These are phyloP conservation scores for Lacerta agilis DNA, from an alignment of 2,797 vertebrate species.

Conservation along the genomic window DNA sequence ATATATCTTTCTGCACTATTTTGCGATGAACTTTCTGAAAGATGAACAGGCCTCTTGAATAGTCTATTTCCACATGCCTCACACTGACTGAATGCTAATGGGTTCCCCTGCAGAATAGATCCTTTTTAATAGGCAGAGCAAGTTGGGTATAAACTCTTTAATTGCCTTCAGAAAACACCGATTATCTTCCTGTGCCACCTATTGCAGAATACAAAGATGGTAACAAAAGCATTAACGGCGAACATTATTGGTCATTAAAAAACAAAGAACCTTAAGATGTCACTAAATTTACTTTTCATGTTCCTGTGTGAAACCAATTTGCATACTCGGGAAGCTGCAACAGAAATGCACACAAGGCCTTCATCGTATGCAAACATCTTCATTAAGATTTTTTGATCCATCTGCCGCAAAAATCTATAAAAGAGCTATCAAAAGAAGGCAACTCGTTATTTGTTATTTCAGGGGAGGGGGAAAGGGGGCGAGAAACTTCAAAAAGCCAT, in stretches of 20 bases:
- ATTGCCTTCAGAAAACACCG: constrained; percentile 67
- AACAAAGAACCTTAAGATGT: constrained; percentile 67
- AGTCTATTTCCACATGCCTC: constrained; percentile 64
- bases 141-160: constrained; percentile 69
- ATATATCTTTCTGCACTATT: constrained; percentile 51
- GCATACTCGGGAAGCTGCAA: constrained; percentile 38
- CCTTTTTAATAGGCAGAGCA: constrained; percentile 66
- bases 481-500: constrained; percentile 50
- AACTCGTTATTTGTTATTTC: constrained; percentile 64
- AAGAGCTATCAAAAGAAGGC: constrained; percentile 57
- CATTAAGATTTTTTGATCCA: constrained; percentile 64
- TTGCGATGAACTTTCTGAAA: constrained; percentile 36
- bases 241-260: constrained; percentile 68
- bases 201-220: constrained; percentile 65
- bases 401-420: constrained; percentile 61
- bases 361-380: constrained; percentile 60
- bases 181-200: constrained; percentile 68
- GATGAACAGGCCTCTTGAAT: constrained; percentile 45
- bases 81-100: constrained; percentile 64
- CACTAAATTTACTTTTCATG: constrained; percentile 71
- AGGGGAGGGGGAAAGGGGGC: not conserved
- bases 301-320: constrained; percentile 60
- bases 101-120: constrained; percentile 60
- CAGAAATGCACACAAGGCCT: constrained; percentile 30
- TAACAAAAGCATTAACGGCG: constrained; percentile 70